Conservation (phyloP, 1,140 invertebrate species). For the Pissodes strobi region DNA sequence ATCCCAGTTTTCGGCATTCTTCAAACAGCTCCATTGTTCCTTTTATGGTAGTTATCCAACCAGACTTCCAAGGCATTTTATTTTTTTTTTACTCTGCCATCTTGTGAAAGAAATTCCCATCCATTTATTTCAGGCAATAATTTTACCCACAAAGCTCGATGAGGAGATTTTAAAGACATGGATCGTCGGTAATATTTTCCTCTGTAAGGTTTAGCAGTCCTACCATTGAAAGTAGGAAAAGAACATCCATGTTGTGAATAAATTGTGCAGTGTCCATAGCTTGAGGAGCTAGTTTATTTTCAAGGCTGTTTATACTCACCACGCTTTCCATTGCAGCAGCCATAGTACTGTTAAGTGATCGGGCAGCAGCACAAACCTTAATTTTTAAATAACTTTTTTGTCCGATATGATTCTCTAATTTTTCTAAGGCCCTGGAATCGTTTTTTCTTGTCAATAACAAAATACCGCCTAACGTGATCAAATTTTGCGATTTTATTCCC, state of each 20-base stretch:
- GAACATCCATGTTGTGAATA: constrained; percentile 22
- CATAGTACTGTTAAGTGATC: constrained; percentile 6
- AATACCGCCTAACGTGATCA: constrained; percentile 2
- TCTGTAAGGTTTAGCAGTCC: constrained; percentile 23
- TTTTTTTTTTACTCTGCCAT: constrained; percentile 1
- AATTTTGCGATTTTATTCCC: not conserved
- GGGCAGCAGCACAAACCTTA: constrained; percentile 13
- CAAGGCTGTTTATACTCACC: constrained; percentile 12
- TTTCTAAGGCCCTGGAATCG: constrained; percentile 12
- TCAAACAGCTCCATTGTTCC: constrained; percentile 15
- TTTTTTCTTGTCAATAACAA: constrained; percentile 11
- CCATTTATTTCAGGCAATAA: constrained; percentile 21
- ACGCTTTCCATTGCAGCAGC: constrained; percentile 9
- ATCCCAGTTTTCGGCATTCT: constrained; percentile 16
- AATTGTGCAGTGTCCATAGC: constrained; percentile 33
- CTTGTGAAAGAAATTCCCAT: constrained; percentile 15
- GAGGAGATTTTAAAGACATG: constrained; percentile 13
- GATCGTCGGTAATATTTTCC: too few species aligned
- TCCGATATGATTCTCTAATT: constrained; percentile 9
- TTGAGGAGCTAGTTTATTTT: too few species aligned
- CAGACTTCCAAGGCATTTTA: constrained; percentile 8
- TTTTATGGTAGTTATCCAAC: constrained; percentile 29
- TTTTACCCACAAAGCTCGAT: constrained; percentile 22
- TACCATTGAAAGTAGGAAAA: constrained; percentile 33
- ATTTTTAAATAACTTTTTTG: constrained; percentile 17